Percentiles rank a stretch among this genome's conserved stretches.
phyloP scores from a whole-genome alignment of 2,797 vertebrate species.

The Gastrophryne carolinensis region DNA sequence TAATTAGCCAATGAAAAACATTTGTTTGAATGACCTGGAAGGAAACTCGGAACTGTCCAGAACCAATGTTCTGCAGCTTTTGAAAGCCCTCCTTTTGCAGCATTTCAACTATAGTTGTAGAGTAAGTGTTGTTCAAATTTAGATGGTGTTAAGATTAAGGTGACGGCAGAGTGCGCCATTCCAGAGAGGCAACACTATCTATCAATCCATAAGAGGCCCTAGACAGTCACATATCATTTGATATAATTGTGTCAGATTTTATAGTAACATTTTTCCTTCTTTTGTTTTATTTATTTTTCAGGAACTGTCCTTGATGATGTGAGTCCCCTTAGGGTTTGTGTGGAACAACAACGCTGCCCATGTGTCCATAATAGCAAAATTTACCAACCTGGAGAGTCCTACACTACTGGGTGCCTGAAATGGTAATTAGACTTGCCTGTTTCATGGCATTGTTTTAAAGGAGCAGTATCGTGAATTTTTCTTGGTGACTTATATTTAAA shows the following conservation, averaged over 20 bases:
- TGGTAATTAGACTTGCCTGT: slow-evolving; percentile 6
- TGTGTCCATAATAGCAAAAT: slow-evolving; percentile 38
- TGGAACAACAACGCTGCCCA: slow-evolving; percentile 7
- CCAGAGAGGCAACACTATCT: too few relatives aligned
- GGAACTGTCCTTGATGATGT: slow-evolving; percentile 43
- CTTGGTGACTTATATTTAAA: too few relatives aligned
- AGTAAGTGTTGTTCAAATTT: too few relatives aligned
- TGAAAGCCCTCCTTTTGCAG: too few relatives aligned
- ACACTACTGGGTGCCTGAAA: slow-evolving; percentile 20
- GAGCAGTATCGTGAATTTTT: too few relatives aligned
- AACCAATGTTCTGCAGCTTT: too few relatives aligned
- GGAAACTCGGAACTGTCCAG: too few relatives aligned
- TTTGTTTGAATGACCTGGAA: too few relatives aligned
- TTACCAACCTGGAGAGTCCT: slow-evolving; percentile 14
- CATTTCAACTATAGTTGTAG: too few relatives aligned
- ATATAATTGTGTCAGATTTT: background rate
- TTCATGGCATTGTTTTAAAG: background rate
- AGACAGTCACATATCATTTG: background rate
- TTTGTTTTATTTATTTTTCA: background rate
- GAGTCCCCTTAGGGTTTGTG: slow-evolving; percentile 12
- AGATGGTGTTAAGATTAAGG: too few relatives aligned
- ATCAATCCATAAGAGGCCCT: background rate
- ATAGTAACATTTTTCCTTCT: background rate
- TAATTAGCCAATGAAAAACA: too few relatives aligned
- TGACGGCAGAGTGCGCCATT: too few relatives aligned